Base-by-base conservation (phyloP, 1,140 invertebrate species). In the Habropoda laboriosa region DNA sequence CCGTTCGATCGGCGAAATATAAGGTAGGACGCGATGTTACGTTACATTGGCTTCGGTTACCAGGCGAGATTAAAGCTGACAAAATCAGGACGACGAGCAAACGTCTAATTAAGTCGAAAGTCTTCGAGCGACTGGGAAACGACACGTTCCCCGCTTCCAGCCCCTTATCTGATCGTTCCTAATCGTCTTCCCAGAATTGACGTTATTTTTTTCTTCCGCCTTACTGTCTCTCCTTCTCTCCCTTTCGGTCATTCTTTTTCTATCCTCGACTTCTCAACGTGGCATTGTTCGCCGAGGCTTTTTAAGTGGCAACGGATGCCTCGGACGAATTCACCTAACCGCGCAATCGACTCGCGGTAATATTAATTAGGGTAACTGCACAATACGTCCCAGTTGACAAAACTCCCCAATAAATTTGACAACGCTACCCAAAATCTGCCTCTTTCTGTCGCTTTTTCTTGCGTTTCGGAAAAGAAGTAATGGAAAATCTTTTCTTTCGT, bases 121-220 rank as follows among this genome's bases (percentile, higher is more conserved):
- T 77, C 75, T 27, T 21, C 4, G 64, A 47, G 38, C 64, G 40
- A 47, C 42, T 53, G 42, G 49, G 72, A 68, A 77, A 77, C 74
- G 64, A 77, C 74, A 42, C 45, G 58, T 64, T 32, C 72, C 49
- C 42, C 32, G 35, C 47, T 8, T 0, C n/a, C 16, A 57, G 21
- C 8, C 63, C n/a, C 16, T 77, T 77, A 77, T 77, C 74, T 58
- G 74, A 77, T 77, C 64, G 74, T 51, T 68, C 64, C 53, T 77
- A 68, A 67, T 68, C 74, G 64, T 68, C 58, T 75, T 75, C 72
- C 61, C 60, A 75, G 72, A 75, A 75, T 66, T 40, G 35, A 66
- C 60, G 40, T 53, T 53, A 68, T 68, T 42, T 49, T 40, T 66
- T 47, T 18, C 18, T 18, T 16, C 27, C 61, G 30, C 18, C 18